Evolutionary conservation across 1,140 invertebrate genomes (phyloP), one percentile per base, ranked within the genome.

Genomic region (Cardiocondyla obscurior): DNA sequence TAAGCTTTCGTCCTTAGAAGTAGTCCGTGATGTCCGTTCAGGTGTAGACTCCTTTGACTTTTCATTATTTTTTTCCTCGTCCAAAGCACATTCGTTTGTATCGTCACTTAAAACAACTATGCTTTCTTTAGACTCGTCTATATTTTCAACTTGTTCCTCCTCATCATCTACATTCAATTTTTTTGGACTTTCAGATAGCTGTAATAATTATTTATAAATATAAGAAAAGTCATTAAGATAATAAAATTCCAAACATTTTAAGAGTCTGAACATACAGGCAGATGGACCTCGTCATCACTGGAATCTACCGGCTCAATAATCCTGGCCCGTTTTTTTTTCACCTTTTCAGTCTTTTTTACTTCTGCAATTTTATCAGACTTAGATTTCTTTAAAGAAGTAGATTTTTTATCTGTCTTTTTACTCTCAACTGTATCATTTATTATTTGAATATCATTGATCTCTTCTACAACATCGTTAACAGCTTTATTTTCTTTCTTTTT

Each of bases 201-300:
- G 76, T 60, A 51, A 85, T 60, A 30, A 62, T 30, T 2, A 33
- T 62, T 30, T 46, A 1, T 6, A 76, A 0, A 62, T 46, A 33
- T 22, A 36, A 33, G 14, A 49, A 64, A 16, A 64, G 22, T 12
- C 22, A 51, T 0, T 51, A 33, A 14, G 44, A 67, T 55, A 16
- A 46, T 46, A n/a, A 46, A 4, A n/a, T 46, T 16, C 16, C 16
- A 73, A 33, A 81, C 49, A 44, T 14, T 33, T 12, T 28, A 28
- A 10, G 16, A 14, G 14, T 44, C n/a, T 49, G 58, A 83, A 88
- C 87, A 76, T 86, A 92, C 90, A 42, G 85, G 72, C 49, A 91
- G 64, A 60, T 90, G 87, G 44, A 30, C 85, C 58, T 92, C 92
- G 33, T 93, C 92, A n/a, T 92, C 91, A 73, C 89, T 92, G 0